A percentile compares a stretch with the other conserved stretches of the same genome.
Evolutionary conservation across 2,888 invertebrate species (phyloP).

Genomic region (Galerucella pusilla): DNA sequence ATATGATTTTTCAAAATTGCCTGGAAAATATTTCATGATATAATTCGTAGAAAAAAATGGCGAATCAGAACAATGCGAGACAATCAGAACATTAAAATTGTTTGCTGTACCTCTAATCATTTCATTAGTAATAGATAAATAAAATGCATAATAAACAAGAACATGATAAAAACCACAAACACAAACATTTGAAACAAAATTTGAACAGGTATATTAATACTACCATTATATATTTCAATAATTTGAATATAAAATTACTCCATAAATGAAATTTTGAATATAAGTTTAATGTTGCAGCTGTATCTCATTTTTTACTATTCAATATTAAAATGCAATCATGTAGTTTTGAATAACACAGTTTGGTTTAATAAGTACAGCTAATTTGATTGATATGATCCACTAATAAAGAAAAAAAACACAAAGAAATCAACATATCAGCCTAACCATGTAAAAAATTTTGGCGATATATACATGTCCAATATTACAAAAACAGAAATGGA

Average conservation of each 20-base stretch:
- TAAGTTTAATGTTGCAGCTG: not conserved
- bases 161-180: not conserved
- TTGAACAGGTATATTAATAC: not conserved
- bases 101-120: not conserved
- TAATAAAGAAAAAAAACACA: no score
- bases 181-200: not conserved
- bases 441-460: no score
- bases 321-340: conserved; percentile 3
- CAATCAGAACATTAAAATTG: not conserved
- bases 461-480: no score
- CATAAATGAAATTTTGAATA: not conserved
- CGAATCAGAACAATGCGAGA: not conserved
- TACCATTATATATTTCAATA: not conserved
- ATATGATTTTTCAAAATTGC: no score
- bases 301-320: not conserved
- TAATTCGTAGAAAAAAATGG: not conserved
- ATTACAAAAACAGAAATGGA: no score
- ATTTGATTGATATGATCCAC: no score
- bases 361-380: no score
- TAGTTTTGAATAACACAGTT: no score
- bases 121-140: not conserved
- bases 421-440: no score
- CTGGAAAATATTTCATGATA: no score
- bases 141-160: not conserved
- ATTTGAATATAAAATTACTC: not conserved